Conservation (phyloP, 1,140 invertebrate species). For the Mercenaria mercenaria region DNA sequence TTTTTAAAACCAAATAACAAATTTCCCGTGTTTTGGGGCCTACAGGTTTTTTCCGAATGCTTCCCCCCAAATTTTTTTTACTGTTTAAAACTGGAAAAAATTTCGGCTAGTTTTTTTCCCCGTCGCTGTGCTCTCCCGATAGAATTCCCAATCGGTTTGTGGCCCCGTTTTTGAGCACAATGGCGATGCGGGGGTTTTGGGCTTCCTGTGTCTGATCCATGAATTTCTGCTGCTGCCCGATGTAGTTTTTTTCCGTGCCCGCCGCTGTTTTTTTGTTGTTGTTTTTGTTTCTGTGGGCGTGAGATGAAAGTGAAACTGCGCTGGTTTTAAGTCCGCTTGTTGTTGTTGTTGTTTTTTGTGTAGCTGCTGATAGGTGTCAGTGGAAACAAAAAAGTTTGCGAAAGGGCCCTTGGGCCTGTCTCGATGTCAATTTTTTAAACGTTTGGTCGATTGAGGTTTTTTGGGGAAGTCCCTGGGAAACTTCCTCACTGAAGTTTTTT, state of each 20-base stretch:
- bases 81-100: background rate
- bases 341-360: background rate
- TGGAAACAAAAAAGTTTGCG: background rate
- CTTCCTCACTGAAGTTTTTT: background rate
- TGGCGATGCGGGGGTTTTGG: background rate
- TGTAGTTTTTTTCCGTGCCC: too few species aligned
- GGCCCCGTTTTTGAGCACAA: background rate
- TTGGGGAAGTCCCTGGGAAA: background rate
- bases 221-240: too few species aligned
- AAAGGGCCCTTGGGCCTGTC: background rate
- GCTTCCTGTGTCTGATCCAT: background rate
- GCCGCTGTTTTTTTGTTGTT: too few species aligned
- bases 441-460: background rate
- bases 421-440: background rate
- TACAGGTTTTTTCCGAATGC: too few species aligned
- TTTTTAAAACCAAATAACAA: background rate
- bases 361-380: background rate
- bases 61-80: background rate
- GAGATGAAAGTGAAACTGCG: too few species aligned
- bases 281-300: too few species aligned
- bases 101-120: background rate
- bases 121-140: too few species aligned
- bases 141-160: background rate
- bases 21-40: background rate
- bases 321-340: background rate